Evolutionary conservation across 2,888 invertebrate genomes (phyloP), one percentile per base, ranked within the genome.

Genomic region (Orthonevra nobilis): DNA sequence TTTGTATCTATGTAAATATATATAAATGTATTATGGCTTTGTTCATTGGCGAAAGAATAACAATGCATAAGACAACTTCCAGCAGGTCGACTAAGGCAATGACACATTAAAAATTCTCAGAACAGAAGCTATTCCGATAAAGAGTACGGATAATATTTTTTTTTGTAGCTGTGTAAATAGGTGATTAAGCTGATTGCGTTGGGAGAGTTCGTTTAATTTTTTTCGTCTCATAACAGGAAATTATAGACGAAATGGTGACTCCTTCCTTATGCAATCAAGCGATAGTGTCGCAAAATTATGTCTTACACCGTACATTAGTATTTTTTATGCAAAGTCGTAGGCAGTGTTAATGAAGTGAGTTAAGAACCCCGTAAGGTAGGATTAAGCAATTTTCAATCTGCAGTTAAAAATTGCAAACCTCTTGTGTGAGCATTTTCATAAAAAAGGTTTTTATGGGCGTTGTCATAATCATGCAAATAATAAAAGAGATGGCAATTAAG

Each of bases 81-180:
- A 5, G 6, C 23, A 7, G 19, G 30, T 30, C 17, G 14, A 17
- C 20, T 50, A 10, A 4, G 28, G n/a, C 36, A 12, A 46, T 6
- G 28, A n/a, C 36, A 46, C 52, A 60, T 60, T 77, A 40, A 60
- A n/a, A 60, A 72, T 77, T 72, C 72, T 77, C 34, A 52, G 73
- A 79, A 79, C 34, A 52, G 73, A 79, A 79, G 66, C 61, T 42
- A 38, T 34, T 68, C 46, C 40, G 56, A 56, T 61, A 61, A 44
- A 61, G 36, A 61, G 61, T 79, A 73, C 79, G 58, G 66, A 72
- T 77, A 77, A 58, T 52, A 66, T 46, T 48, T 44, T 7, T 70
- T 5, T 72, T 38, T 50, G 40, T 50, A 10, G 7, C 28, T 48
- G 15, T 40, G 26, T 40, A 44, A 58, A 32, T 54, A 54, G 23